Evolutionary conservation across 2,888 invertebrate genomes (phyloP), one percentile per base, ranked within the genome.

Genomic region (Disparrhopalites patrizii): DNA sequence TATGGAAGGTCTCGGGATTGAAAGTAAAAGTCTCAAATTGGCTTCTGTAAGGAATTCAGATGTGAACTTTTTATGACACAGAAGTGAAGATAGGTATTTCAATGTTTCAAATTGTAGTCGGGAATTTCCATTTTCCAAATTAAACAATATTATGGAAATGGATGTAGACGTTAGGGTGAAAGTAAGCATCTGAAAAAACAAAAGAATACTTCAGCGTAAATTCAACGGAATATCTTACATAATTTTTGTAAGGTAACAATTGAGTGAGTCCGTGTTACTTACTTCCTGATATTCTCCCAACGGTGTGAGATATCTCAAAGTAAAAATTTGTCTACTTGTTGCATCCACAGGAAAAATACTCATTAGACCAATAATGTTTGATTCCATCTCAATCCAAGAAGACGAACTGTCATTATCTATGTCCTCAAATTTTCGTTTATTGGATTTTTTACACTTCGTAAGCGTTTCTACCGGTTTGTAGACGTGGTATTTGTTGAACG

Each of bases 41-140:
- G 90, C 89, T 78, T 87, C 86, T 66, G 90, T 86, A 57, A 99
- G 88, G 79, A 98, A 98, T 79, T 98, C 97, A 31, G 97, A 87
- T 0, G 94, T 93, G 82, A 99, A 97, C 80, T 97, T 97, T 82
- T 98, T 98, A 80, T 99, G 98, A 78, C 97, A 97, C 15, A 99
- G 83, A 68, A 99, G 80, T 0, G 96, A 91, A 0, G 96, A 91
- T 23, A 98, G 82, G 80, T 96, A 98, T 82, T 95, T 93, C 4
- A 98, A 83, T 0, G 96, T 95, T 79, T 98, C 98, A 81, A 98
- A 98, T 0, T 96, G 94, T 15, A 99, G 83, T 31, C 97, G 83
- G 1, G 95, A 91, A 81, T 98, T 95, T 62, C 87, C 86, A 50
- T 95, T 92, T 31, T 75, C 72, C 18, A 96, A 87, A 79, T 95